Base-by-base conservation (phyloP, 2,113 vertebrate species). In the Chloroceryle aenea region DNA sequence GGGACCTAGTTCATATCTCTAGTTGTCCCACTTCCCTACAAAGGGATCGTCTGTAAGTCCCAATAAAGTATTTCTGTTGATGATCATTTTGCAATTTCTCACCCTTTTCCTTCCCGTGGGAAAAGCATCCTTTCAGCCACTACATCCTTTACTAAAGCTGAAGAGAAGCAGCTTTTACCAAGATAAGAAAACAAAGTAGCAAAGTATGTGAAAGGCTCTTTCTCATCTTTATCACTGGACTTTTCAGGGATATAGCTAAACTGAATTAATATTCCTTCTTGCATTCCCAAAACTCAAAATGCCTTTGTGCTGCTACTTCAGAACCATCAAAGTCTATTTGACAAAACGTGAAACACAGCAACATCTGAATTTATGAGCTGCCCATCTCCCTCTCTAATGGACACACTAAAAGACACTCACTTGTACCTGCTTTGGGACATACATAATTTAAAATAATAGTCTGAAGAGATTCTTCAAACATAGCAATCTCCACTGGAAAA, bases 331-430 rank as follows among this genome's bases (percentile, higher is more conserved):
- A 96, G 83, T 87, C 87, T 94, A 91, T 93, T 21, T 96, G 62
- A 90, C 84, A 76, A 58, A 95, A 92, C 62, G 87, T 47, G 71
- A 91, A 97, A 93, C 59, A 94, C 38, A 93, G 84, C 21, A 92
- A 74, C 61, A 85, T 75, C 64, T 93, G 80, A 87, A 97, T 96
- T 97, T 94, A 74, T 72, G 91, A 97, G 63, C 67, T 89, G 67
- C 47, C 93, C 81, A 87, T 73, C 77, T 93, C 61, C 61, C 47
- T 84, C 25, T 74, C 76, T 81, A 88, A 91, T n/a, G 64, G 69
- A 42, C 56, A 77, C 61, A 43, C 38, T 14, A 76, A 56, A 53
- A 95, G 63, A n/a, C 12, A 11, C 63, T 91, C 66, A 92, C 79
- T 94, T 95, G 59, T 38, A 89, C 61, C 85, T 97, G 81, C 64